Base-by-base conservation (phyloP, 2,113 vertebrate genomes). In the Zapus hudsonius region DNA sequence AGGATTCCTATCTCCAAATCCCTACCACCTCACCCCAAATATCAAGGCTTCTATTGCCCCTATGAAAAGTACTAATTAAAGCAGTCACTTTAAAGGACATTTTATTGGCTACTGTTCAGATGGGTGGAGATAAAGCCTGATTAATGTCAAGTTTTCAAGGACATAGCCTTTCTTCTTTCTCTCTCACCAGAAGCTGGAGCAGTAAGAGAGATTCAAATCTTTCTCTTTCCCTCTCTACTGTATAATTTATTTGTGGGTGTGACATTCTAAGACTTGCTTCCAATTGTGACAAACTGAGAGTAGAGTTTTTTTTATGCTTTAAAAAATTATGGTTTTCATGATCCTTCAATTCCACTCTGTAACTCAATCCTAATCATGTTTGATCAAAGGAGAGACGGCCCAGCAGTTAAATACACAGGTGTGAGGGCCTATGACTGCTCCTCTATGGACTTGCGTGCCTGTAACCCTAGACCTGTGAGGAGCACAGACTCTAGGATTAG, bases 311-410 rank as follows among this genome's bases (percentile, higher is more conserved):
- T 59, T 83, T 23, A 66, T n/a, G 72, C 78, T 44, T 88, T 88
- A 70, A 78, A 89, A 94, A 94, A 31, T 1, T 1, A 79, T 63
- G 27, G 84, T 42, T 69, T 74, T 86, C 22, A 63, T 75, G 38
- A 94, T 38, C 59, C 69, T 85, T 80, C 84, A 81, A 87, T 88
- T 89, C 38, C 6, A 89, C 25, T 76, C 57, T 83, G 36, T 42
- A 59, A 83, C 40, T 94, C 40, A 75, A 91, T 64, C 27, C 69
- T 55, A 92, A 75, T 89, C 82, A 74, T 69, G 36, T 86, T 92
- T 83, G n/a, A 42, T 86, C 80, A 85, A 92, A 94, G 52, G 52
- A 52, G 52, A 52, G 52, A 52, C 16, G 52, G 52, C 11, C 16
- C 52, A 52, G 52, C 52, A 52, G 52, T 52, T 52, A 52, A 52